phyloP scores from a whole-genome alignment of 2,113 vertebrate genomes.

The Anseranas semipalmata region DNA sequence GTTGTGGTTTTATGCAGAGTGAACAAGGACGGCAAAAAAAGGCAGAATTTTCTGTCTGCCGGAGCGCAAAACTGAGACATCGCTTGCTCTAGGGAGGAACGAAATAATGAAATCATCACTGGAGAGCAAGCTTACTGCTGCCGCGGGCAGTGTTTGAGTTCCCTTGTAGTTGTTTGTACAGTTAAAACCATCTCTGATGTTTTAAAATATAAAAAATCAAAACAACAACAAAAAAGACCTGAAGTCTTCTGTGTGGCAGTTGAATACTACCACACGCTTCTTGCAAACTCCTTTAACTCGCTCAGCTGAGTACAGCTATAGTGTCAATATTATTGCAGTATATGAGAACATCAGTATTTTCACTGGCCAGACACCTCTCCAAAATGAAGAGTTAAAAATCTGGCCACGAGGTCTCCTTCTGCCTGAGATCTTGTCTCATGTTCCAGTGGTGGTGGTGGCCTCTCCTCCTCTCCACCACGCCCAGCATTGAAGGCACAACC shows the following conservation, averaged over 20 bases:
- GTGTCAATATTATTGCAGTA: neutral
- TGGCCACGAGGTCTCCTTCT: neutral
- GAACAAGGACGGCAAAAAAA: neutral
- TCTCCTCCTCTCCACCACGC: neutral
- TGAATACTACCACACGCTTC: fast-evolving
- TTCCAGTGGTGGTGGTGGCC: neutral
- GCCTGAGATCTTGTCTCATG: neutral
- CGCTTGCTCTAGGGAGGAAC: neutral
- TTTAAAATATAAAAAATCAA: neutral
- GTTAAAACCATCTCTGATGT: neutral
- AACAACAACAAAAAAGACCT: neutral
- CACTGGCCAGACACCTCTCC: neutral
- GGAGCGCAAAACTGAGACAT: neutral
- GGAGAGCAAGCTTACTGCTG: neutral
- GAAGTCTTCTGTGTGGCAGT: neutral
- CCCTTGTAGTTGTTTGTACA: neutral
- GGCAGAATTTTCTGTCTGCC: neutral
- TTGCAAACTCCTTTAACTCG: neutral
- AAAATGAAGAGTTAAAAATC: neutral
- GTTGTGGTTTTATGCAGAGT: neutral
- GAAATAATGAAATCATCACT: neutral
- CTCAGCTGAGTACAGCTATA: neutral
- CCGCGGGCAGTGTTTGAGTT: neutral
- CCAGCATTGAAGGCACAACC: neutral
- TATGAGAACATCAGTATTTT: neutral